phyloP scores from a whole-genome alignment of 2,888 invertebrate genomes.

The Apeira syringaria region DNA sequence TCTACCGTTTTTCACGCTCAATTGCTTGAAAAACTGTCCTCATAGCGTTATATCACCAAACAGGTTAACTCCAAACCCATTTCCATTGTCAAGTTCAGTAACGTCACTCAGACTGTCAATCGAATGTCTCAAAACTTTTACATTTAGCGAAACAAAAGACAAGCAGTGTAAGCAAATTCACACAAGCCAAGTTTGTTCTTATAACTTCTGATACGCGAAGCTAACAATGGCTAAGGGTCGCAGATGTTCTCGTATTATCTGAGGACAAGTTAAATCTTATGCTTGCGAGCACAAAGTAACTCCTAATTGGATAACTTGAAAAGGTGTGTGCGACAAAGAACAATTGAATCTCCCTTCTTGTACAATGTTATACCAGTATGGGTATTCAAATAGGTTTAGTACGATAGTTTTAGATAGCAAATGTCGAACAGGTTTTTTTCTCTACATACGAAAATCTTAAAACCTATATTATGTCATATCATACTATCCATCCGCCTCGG shows the following conservation, averaged over 20 bases:
- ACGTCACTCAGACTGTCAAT: neutral
- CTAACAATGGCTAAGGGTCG: slow-evolving; percentile 41
- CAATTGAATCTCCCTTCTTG: slow-evolving; percentile 52
- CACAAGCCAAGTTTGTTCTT: slow-evolving; percentile 21
- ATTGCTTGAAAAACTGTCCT: too few relatives aligned
- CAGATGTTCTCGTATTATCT: slow-evolving; percentile 61
- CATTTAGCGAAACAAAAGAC: slow-evolving; percentile 5
- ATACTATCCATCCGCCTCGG: too few relatives aligned
- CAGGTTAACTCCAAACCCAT: too few relatives aligned
- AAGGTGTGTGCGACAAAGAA: slow-evolving; percentile 55
- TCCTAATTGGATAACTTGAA: slow-evolving; percentile 72
- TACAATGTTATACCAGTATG: slow-evolving; percentile 10
- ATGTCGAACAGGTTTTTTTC: too few relatives aligned
- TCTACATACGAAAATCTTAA: too few relatives aligned
- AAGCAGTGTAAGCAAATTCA: slow-evolving; percentile 22
- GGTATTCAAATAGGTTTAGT: too few relatives aligned
- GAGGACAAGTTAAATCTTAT: slow-evolving; percentile 57
- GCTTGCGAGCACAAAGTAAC: slow-evolving; percentile 51
- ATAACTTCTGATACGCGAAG: slow-evolving; percentile 41
- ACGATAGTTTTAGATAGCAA: too few relatives aligned
- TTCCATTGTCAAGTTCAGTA: too few relatives aligned
- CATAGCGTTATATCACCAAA: too few relatives aligned
- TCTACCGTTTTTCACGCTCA: too few relatives aligned
- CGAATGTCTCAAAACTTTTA: slow-evolving; percentile 5
- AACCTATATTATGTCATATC: too few relatives aligned